phyloP scores from a whole-genome alignment of 1,140 invertebrate species.

The Bradynema listronoti region DNA sequence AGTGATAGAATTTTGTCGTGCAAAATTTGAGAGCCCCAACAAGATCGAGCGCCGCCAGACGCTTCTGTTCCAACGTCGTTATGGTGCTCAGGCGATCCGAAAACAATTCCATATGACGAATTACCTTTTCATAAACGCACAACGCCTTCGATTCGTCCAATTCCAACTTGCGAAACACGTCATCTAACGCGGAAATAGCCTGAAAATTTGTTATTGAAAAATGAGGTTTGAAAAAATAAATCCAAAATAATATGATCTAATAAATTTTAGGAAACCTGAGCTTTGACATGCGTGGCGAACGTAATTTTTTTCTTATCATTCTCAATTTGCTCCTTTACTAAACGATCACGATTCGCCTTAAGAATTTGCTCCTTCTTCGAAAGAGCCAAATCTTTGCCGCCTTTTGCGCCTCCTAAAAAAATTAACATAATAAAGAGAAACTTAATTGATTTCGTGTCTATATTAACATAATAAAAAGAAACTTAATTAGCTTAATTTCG shows the following conservation, averaged over 20 bases:
- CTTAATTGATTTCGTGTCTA: too few species aligned
- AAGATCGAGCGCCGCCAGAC: slow-evolving; percentile 37
- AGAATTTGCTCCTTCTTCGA: slow-evolving; percentile 56
- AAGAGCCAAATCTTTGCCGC: slow-evolving; percentile 21
- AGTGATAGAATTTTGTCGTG: slow-evolving; percentile 45
- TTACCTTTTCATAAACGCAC: slow-evolving; percentile 46
- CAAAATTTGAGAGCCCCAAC: slow-evolving; percentile 50
- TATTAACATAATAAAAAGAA: too few species aligned
- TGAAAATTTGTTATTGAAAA: slow-evolving; percentile 16
- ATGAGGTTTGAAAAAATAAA: slow-evolving; percentile 1
- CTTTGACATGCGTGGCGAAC: slow-evolving; percentile 46
- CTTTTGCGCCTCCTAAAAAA: slow-evolving; percentile 24
- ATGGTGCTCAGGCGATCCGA: slow-evolving; percentile 10
- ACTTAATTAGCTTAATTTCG: too few species aligned
- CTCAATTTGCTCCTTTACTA: slow-evolving; percentile 51
- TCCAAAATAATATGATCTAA: neutral
- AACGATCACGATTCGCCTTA: slow-evolving; percentile 39
- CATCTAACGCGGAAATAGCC: slow-evolving; percentile 43
- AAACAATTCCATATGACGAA: slow-evolving; percentile 46
- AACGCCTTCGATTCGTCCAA: slow-evolving; percentile 53
- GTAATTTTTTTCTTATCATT: slow-evolving; percentile 49
- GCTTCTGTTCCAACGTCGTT: slow-evolving; percentile 31
- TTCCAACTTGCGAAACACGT: slow-evolving; percentile 47
- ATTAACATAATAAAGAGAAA: neutral
- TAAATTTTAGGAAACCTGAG: slow-evolving; percentile 23